Base-by-base conservation (phyloP, 2,797 vertebrate species). In the Paguma larvata region DNA sequence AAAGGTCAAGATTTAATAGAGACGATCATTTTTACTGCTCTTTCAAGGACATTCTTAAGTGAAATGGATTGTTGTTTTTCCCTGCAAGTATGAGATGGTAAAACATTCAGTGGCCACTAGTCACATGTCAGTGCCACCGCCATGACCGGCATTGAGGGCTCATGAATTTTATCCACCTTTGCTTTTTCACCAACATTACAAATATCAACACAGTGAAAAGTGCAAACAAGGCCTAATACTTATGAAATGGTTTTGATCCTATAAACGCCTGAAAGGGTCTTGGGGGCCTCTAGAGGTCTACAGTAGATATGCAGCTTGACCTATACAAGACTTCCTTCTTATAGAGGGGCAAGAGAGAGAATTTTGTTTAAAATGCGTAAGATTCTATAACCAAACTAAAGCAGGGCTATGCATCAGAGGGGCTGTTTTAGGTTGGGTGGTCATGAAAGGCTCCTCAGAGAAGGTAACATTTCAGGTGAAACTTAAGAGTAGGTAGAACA, bases 321-420 rank as follows among this genome's bases (percentile, higher is more conserved):
- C n/a, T 85, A 2, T 12, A 21, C 1, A 4, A 85, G 59, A 19
- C 41, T 46, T 82, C 72, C n/a, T 72, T 59, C 85, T 46, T 65
- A 0, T 62, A 3, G 62, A 38, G 67, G 8, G 4, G 30, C 5
- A 87, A 77, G 83, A 51, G 11, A 86, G 38, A 63, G 59, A 46
- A 32, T 23, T 48, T 73, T 32, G 1, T 9, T 21, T 34, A 44
- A 56, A 46, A 5, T 9, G 15, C 4, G 0, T 0, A 12, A 9
- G 23, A 13, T 34, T 34, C 6, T 73, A 2, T 75, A 8, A 41
- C 38, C n/a, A 63, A 11, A 15, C 3, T 46, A 63, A 67, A 27
- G 51, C 41, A 44, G 70, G 19, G 6, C 23, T 0, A 2, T 15
- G 3, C 80, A 23, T 16, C 77, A 25, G 56, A 73, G 19, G 44